Base-by-base conservation (phyloP, 2,113 vertebrate genomes). In the Cygnus atratus region DNA sequence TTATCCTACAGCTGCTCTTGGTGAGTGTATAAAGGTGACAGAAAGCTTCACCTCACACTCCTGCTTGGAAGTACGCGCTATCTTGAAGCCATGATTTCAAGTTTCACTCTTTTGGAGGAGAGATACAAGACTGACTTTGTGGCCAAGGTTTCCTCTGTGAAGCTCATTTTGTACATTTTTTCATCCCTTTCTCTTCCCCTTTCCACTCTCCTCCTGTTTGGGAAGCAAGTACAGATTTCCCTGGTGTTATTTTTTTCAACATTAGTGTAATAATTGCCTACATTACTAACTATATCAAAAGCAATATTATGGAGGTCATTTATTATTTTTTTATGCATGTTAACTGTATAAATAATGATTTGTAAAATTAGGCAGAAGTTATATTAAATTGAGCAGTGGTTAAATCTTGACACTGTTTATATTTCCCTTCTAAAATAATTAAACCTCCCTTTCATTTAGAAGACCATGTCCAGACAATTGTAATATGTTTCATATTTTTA, bases 321-420 rank as follows among this genome's bases (percentile, higher is more conserved):
- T 94, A 93, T 96, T 89, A 87, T n/a, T 85, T 92, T 96, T 91
- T 96, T 93, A 94, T 81, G 94, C 68, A 84, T 33, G 17, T 73
- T 98, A 95, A 93, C 92, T 86, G 61, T 83, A 93, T 90, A 94
- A 92, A 97, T 89, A 96, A 96, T 81, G 79, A 94, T 94, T 92
- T 93, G 94, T 84, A 94, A 95, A 96, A 97, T 95, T 95, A 95
- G 79, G 83, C 59, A 74, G 89, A 96, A 96, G 92, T 95, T 88
- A 66, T 41, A 70, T 71, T 95, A 93, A 97, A 97, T 78, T 94
- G 95, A 92, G 52, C 61, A 95, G 93, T 6, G 68, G 93, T 88
- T 96, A 95, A 88, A 88, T 91, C 86, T 95, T 76, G 95, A 96
- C 83, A 85, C 80, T 89, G 84, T 91, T 92, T 95, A 75, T 88